phyloP scores from a whole-genome alignment of 2,113 vertebrate genomes.

The Campylomormyrus tamandua region DNA sequence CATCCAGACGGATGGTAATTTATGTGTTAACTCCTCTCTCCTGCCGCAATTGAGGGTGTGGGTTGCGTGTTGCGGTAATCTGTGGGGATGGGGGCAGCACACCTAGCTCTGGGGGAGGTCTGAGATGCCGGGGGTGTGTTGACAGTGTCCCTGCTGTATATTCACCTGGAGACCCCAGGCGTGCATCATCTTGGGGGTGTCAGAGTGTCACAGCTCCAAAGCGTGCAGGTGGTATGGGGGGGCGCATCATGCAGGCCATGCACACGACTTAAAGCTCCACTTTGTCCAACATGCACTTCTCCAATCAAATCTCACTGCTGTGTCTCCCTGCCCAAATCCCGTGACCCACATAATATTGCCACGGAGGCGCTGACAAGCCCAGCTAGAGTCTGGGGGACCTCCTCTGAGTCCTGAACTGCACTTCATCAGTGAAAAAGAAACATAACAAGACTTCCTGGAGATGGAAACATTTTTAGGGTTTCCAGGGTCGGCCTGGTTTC shows the following conservation, averaged over 20 bases:
- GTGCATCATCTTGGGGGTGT: neutral
- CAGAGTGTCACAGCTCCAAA: neutral
- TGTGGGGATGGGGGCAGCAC: neutral
- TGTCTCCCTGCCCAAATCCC: neutral
- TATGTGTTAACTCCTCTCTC: slow-evolving; percentile 18
- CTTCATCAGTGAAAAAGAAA: neutral
- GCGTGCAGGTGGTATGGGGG: neutral
- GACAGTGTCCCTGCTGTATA: neutral
- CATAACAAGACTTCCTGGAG: neutral
- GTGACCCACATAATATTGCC: neutral
- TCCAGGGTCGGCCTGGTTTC: neutral
- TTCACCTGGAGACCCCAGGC: neutral
- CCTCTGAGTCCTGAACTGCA: neutral
- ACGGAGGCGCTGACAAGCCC: neutral
- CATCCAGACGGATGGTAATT: neutral
- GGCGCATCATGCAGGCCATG: slow-evolving; percentile 50
- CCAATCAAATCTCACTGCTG: slow-evolving; percentile 19
- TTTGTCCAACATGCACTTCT: slow-evolving; percentile 60
- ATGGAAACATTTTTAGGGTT: neutral
- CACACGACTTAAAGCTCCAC: slow-evolving; percentile 20
- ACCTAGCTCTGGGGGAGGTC: neutral
- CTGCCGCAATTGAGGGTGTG: neutral
- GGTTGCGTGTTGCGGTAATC: neutral
- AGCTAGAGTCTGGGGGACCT: neutral
- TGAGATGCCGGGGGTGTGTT: neutral